Percentiles rank a stretch among this genome's conserved stretches.
Evolutionary conservation across 2,888 invertebrate genomes (phyloP).

Genomic region (Lepidochrysops patricia): DNA sequence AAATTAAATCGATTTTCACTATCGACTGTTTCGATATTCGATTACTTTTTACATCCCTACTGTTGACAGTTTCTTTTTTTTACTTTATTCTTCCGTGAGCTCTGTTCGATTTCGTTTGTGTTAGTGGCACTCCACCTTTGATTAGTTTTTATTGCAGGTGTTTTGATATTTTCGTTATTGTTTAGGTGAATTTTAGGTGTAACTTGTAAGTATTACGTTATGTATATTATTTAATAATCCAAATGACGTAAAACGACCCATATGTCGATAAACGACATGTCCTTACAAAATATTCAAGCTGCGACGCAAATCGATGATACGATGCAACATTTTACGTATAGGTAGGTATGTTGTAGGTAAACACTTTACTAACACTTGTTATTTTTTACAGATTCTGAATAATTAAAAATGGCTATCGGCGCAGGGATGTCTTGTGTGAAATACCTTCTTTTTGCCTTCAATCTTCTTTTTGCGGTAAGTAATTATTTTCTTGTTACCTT

Average conservation of each 20-base stretch:
- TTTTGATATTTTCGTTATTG: no score
- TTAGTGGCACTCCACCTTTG: no score
- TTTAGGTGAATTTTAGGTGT: no score
- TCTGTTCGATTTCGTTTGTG: no score
- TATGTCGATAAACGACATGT: not conserved
- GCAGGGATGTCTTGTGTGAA: conserved; percentile 91
- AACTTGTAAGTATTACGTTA: not conserved
- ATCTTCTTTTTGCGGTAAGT: conserved; percentile 91
- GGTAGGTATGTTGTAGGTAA: not conserved
- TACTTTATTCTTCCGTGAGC: no score
- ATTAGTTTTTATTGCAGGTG: not conserved
- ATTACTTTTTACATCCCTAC: no score
- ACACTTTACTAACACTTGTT: conserved; percentile 11
- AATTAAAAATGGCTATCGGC: conserved; percentile 79
- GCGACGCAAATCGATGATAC: conserved; percentile 50
- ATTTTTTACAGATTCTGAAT: conserved; percentile 51
- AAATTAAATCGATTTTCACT: no score
- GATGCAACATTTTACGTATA: not conserved
- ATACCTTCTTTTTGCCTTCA: conserved; percentile 90
- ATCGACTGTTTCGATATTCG: no score
- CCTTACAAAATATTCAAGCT: conserved; percentile 22
- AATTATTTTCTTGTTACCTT: conserved; percentile 15
- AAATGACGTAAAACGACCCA: not conserved
- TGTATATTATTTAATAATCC: not conserved
- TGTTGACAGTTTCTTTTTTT: no score